phyloP scores from a whole-genome alignment of 2,797 vertebrate species.

The Esox masquinongy region DNA sequence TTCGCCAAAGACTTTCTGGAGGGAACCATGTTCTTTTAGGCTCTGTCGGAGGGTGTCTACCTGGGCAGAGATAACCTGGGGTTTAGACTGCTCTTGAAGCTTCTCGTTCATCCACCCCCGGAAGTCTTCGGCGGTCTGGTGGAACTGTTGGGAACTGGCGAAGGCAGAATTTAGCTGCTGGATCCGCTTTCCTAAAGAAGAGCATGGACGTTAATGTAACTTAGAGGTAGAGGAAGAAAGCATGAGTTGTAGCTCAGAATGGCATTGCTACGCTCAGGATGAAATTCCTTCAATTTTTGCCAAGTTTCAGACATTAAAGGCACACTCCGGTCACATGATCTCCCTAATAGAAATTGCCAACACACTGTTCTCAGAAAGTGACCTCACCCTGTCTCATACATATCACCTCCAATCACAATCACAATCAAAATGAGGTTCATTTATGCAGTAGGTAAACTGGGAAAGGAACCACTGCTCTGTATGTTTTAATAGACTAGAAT shows the following conservation, averaged over 20 bases:
- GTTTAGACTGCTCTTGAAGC: slow-evolving; percentile 79
- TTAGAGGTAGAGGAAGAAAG: neutral
- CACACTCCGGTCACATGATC: too few species aligned
- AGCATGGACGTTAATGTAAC: slow-evolving; percentile 12
- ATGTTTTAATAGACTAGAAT: too few species aligned
- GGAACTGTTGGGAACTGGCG: slow-evolving; percentile 92
- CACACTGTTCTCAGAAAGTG: too few species aligned
- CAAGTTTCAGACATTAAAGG: neutral
- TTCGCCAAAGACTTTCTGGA: slow-evolving; percentile 72
- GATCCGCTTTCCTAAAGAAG: slow-evolving; percentile 81
- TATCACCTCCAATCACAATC: too few species aligned
- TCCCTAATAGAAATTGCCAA: too few species aligned
- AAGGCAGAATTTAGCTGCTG: slow-evolving; percentile 90
- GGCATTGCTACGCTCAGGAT: neutral
- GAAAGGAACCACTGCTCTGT: too few species aligned
- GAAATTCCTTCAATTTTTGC: neutral
- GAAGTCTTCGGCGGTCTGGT: slow-evolving; percentile 92
- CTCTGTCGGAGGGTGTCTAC: slow-evolving; percentile 76
- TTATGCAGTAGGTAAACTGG: too few species aligned
- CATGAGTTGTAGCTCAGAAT: neutral
- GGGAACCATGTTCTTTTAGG: slow-evolving; percentile 81
- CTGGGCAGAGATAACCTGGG: slow-evolving; percentile 80
- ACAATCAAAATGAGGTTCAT: too few species aligned
- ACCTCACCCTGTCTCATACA: too few species aligned
- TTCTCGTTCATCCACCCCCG: slow-evolving; percentile 86